Evolutionary conservation across 2,113 vertebrate genomes (phyloP), one percentile per base, ranked within the genome.

Genomic region (Cochlearius cochlearius): DNA sequence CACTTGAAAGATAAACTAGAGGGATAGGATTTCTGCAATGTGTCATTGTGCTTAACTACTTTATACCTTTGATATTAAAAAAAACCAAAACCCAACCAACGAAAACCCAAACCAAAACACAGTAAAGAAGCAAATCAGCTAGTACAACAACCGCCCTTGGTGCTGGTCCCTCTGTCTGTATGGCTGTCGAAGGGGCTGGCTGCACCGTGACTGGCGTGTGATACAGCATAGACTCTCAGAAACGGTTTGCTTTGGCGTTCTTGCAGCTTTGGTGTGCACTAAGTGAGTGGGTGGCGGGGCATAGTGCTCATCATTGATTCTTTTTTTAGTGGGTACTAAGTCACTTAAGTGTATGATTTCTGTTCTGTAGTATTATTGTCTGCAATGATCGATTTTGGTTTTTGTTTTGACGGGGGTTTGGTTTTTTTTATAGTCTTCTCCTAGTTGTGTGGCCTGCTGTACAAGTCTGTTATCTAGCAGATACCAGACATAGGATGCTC

Each of bases 181-280:
- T 14, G 64, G 15, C 32, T 41, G 39, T 7, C 2, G 2, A 41
- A 45, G 36, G 45, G 47, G 10, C 32, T n/a, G 77, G 12, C 52
- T 32, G 27, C 45, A 5, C 18, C 0, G 0, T 63, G 67, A 16
- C 26, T 20, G 0, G 0, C 0, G 11, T 6, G 23, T 8, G 58
- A 10, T 26, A 14, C 38, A 39, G 29, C 32, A 22, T 5, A n/a
- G 41, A 9, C 45, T 83, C 69, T 53, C 22, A 19, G 25, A 36
- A 78, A 9, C 14, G 7, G 3, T 27, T 73, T 49, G 50, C 10
- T 38, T 80, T 23, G 15, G 73, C 6, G 2, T 64, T 55, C 52
- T 67, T 79, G 47, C 49, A 26, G 68, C 39, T 62, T 84, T 41
- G 36, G 8, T 26, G 19, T 18, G 19, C 7, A 2, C 26, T 29